Percentiles rank a stretch among this genome's conserved stretches.
These are phyloP conservation scores for Panagrolaimus sp. DNA, from an alignment of 1,140 invertebrate species.

Conservation along the genomic window DNA sequence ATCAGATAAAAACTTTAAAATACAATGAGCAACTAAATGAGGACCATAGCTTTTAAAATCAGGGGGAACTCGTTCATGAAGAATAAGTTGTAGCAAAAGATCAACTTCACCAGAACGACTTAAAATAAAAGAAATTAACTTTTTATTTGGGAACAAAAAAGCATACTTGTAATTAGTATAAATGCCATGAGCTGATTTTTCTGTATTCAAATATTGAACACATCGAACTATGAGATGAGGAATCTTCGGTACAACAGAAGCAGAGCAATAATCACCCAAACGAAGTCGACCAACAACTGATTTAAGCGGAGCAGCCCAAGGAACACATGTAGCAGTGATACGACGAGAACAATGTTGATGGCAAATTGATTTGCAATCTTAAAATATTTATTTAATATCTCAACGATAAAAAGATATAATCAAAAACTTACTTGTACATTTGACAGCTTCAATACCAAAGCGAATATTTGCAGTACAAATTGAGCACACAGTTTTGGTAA, in stretches of 20 bases:
- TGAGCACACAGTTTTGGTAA: background rate
- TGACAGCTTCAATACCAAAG: background rate
- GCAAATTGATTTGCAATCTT: constrained; percentile 29
- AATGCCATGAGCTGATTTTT: constrained; percentile 76
- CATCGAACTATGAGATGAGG: constrained; percentile 87
- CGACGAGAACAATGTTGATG: constrained; percentile 28
- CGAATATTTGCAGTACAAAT: background rate
- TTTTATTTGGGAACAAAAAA: constrained; percentile 35
- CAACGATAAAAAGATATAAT: background rate
- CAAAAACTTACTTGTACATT: background rate
- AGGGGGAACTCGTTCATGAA: constrained; percentile 68
- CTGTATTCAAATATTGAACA: constrained; percentile 81
- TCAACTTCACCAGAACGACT: background rate
- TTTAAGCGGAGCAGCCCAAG: constrained; percentile 17
- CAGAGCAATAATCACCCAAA: constrained; percentile 59
- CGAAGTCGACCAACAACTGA: constrained; percentile 19
- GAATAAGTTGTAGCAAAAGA: background rate
- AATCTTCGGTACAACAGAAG: constrained; percentile 77
- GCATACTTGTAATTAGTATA: constrained; percentile 61
- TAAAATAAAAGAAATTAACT: background rate
- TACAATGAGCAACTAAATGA: constrained; percentile 72
- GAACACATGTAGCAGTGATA: constrained; percentile 40
- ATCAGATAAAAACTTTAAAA: constrained; percentile 23
- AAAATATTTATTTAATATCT: background rate
- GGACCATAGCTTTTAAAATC: constrained; percentile 62